These are phyloP conservation scores for Trichopria drosophilae DNA, from an alignment of 2,888 invertebrate genomes.

Conservation along the genomic window DNA sequence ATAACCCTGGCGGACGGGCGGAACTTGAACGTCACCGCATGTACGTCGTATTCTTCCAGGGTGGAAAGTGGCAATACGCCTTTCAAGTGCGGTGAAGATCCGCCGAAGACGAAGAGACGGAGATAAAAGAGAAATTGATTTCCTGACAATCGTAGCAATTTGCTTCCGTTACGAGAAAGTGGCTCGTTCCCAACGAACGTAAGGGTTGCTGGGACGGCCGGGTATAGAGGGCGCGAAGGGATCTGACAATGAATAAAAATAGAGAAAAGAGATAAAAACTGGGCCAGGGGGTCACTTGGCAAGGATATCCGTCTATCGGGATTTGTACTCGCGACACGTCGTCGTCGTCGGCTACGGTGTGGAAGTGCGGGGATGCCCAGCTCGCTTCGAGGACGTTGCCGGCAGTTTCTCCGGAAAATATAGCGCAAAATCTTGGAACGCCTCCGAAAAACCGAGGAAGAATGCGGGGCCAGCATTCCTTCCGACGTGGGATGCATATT, in stretches of 20 bases:
- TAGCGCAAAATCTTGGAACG: not conserved
- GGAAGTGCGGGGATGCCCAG: too few relatives aligned
- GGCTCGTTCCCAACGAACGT: constrained; percentile 32
- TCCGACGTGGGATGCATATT: too few relatives aligned
- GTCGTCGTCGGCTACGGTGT: too few relatives aligned
- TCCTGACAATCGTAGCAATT: constrained; percentile 44
- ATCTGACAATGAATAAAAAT: not conserved
- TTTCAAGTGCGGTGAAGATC: too few relatives aligned
- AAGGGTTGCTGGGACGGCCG: constrained; percentile 27
- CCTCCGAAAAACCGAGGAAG: not conserved
- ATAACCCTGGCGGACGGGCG: too few relatives aligned
- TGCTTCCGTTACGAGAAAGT: constrained; percentile 40
- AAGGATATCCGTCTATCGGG: constrained; percentile 31
- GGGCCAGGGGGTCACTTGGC: constrained; percentile 36
- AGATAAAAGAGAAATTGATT: constrained; percentile 43
- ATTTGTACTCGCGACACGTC: constrained; percentile 17
- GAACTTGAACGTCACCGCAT: too few relatives aligned
- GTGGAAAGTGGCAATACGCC: too few relatives aligned
- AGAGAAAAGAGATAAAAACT: constrained; percentile 28
- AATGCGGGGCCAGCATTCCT: too few relatives aligned
- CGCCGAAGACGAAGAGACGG: too few relatives aligned
- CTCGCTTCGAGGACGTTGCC: too few relatives aligned
- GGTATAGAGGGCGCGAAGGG: constrained; percentile 22
- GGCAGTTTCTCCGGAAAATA: constrained; percentile 5
- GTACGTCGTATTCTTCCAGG: too few relatives aligned